These are phyloP conservation scores for Turritopsis dohrnii DNA, from an alignment of 30 jellyfish, hydroid and myxozoan genomes.

Conservation along the genomic window DNA sequence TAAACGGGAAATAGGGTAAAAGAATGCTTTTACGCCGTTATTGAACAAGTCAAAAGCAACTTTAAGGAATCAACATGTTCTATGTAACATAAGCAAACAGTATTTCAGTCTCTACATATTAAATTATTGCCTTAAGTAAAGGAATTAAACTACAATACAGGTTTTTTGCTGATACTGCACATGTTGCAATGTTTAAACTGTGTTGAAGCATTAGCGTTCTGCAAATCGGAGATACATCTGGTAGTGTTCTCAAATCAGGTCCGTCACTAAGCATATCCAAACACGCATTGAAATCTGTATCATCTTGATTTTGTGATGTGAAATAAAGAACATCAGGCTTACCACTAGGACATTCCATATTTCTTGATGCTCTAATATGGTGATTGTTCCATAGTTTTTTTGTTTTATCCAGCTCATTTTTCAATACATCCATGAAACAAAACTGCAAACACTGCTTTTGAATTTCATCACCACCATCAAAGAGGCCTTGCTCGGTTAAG, in stretches of 20 bases:
- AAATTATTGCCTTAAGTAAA: no score
- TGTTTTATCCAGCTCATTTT: slow-evolving; percentile 33
- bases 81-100: no score
- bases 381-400: slow-evolving; percentile 23
- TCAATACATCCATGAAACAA: slow-evolving; percentile 30
- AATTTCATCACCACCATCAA: slow-evolving; percentile 10
- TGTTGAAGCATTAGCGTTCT: neutral
- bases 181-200: neutral
- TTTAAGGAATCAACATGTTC: no score
- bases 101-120: no score
- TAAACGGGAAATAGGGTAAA: no score
- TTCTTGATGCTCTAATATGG: slow-evolving; percentile 17
- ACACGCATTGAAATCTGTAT: neutral
- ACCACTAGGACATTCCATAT: slow-evolving; percentile 31
- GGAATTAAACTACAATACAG: no score
- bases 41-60: no score
- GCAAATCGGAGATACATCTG: neutral
- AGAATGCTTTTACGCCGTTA: no score
- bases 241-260: neutral
- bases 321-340: slow-evolving; percentile 34
- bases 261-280: neutral
- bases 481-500: slow-evolving; percentile 25
- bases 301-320: neutral
- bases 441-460: slow-evolving; percentile 34
- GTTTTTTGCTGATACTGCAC: no score